Conservation (phyloP, 2,797 vertebrate species). For the Telmatherina bonti region DNA sequence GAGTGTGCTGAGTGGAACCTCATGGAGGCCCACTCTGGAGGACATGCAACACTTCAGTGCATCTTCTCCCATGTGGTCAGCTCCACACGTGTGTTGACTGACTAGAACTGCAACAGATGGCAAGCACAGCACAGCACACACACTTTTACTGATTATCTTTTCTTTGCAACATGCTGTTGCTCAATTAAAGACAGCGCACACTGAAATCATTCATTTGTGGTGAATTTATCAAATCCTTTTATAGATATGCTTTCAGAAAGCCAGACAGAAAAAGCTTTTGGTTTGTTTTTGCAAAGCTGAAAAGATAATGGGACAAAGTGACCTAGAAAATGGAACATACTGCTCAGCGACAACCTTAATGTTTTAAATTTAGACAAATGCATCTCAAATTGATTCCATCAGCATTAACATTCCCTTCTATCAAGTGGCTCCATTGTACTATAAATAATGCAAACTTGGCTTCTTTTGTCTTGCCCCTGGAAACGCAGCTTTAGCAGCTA, state of each 20-base stretch:
- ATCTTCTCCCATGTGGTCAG: constrained; percentile 34
- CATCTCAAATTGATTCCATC: constrained; percentile 26
- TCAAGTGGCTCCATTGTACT: constrained; percentile 31
- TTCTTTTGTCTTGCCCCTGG: constrained; percentile 10
- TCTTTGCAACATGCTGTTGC: background rate
- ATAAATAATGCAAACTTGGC: constrained; percentile 16
- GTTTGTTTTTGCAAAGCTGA: constrained; percentile 4
- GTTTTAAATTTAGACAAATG: constrained; percentile 28
- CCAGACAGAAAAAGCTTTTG: background rate
- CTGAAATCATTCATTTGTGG: background rate
- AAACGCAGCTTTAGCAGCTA: constrained; percentile 18
- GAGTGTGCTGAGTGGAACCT: too few relatives aligned
- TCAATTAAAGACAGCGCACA: background rate
- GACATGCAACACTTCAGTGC: background rate
- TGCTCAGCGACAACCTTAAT: constrained; percentile 31
- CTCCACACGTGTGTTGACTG: constrained; percentile 1
- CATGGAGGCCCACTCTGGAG: constrained; percentile 12
- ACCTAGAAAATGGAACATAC: constrained; percentile 15
- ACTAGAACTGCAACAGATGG: constrained; percentile 41
- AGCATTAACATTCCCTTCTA: constrained; percentile 21
- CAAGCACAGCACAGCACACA: constrained; percentile 35
- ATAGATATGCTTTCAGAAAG: constrained; percentile 5
- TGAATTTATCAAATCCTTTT: constrained; percentile 32
- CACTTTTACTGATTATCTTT: constrained; percentile 11
- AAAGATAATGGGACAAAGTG: constrained; percentile 12